Evolutionary conservation across 1,140 invertebrate species (phyloP), one percentile per base, ranked within the genome.

Genomic region (Coelopa frigida): DNA sequence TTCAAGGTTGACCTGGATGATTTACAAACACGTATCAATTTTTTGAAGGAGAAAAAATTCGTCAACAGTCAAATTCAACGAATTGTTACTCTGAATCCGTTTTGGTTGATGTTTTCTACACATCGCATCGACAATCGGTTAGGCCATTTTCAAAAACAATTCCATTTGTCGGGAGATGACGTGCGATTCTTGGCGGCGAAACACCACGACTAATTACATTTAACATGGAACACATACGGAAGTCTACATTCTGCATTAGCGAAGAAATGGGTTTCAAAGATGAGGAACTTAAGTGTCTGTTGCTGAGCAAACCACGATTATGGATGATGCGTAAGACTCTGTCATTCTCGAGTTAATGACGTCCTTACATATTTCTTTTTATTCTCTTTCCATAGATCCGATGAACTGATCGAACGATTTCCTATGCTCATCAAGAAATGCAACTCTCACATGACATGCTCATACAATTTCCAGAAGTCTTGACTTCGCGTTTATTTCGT

Each of bases 1-100:
- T 83, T 97, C 51, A 78, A 79, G 57, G 77, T 88, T 70, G 65
- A 78, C 51, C 53, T 94, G 17, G 80, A 89, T 44, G 78, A 94
- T 62, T 69, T 94, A 15, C 58, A 82, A 66, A 79, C 81, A 2
- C 73, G 90, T 53, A 74, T 95, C 10, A 84, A 89, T 61, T 98
- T 97, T 71, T 74, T 97, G 36, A 68, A 82, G 59, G 85, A 81
- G 10, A 94, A 93, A 72, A 74, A 79, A 4, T 98, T 96, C 71
- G 72, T 54, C 10, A 40, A 57, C 21, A 58, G 77, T n/a, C 76
- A 80, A 70, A 84, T 94, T 38, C 57, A 72, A 27, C 70, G 72
- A 48, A 90, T 97, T 48, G 55, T 96, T 20, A 73, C 68, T 3
- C 73, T 71, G 41, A 83, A 86, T 75, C 85, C 92, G 24, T 75